Evolutionary conservation across 1,140 invertebrate species (phyloP).

Genomic region (Drosophila parabipectinata): DNA sequence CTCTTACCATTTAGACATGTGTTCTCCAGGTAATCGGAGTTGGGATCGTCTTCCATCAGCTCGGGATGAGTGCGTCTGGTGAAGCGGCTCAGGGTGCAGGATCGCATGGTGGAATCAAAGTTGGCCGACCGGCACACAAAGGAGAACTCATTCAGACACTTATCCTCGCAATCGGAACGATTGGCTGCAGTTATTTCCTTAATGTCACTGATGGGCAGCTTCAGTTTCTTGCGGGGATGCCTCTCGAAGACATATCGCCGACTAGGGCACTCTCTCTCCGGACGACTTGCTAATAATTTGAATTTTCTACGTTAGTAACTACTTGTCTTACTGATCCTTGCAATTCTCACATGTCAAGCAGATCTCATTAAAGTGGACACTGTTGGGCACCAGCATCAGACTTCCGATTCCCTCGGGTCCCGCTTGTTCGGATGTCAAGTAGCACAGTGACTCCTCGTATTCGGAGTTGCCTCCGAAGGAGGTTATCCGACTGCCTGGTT

Average conservation of each 20-base stretch:
- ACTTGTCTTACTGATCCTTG: not conserved
- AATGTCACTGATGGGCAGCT: constrained; percentile 90
- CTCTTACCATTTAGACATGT: constrained; percentile 92
- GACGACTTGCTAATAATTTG: constrained; percentile 88
- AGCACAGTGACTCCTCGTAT: constrained; percentile 96
- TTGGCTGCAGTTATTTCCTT: constrained; percentile 92
- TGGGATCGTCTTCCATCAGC: constrained; percentile 92
- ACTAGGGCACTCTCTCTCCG: constrained; percentile 94
- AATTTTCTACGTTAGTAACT: constrained; percentile 12
- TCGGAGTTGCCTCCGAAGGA: constrained; percentile 92
- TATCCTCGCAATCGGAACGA: constrained; percentile 94
- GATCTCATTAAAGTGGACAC: constrained; percentile 94
- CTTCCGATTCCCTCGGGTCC: constrained; percentile 94
- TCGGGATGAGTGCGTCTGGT: constrained; percentile 93
- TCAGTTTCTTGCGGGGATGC: constrained; percentile 92
- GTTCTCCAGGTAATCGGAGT: constrained; percentile 95
- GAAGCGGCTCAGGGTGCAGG: constrained; percentile 91
- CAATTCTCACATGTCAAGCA: constrained; percentile 92
- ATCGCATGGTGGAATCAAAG: constrained; percentile 90
- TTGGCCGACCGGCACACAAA: constrained; percentile 94
- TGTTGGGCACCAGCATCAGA: constrained; percentile 92
- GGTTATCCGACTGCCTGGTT: constrained; percentile 92
- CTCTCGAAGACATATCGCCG: constrained; percentile 94
- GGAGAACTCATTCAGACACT: constrained; percentile 94
- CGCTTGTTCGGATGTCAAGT: constrained; percentile 92